These are phyloP conservation scores for Helobdella robusta DNA, from an alignment of 2,888 invertebrate species.

Conservation along the genomic window DNA sequence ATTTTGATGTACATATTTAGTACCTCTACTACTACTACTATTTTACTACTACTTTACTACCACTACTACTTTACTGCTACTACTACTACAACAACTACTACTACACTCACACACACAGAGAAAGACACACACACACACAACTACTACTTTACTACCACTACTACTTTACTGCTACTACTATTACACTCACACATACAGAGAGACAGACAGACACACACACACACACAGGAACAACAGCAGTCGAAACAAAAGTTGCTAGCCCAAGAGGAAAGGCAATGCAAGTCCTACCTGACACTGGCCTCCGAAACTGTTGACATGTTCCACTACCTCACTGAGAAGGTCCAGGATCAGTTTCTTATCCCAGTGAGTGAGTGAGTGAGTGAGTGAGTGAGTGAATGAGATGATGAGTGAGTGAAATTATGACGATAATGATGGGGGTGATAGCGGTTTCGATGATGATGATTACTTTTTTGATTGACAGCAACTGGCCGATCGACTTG, in stretches of 20 bases:
- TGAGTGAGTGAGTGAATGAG: background rate
- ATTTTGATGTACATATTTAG: too few relatives aligned
- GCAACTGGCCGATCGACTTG: constrained; percentile 82
- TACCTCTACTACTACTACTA: too few relatives aligned
- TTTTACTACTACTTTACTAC: too few relatives aligned
- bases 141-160: too few relatives aligned
- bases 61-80: background rate
- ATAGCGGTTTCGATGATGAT: background rate
- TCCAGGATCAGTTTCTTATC: constrained; percentile 84
- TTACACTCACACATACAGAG: too few relatives aligned
- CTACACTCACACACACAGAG: too few relatives aligned
- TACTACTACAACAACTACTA: too few relatives aligned
- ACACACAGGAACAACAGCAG: constrained; percentile 45
- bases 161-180: background rate
- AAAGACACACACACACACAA: too few relatives aligned
- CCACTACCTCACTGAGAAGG: constrained; percentile 80
- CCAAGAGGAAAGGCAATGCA: constrained; percentile 47
- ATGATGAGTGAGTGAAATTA: background rate
- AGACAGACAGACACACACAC: too few relatives aligned
- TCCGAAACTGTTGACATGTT: constrained; percentile 96
- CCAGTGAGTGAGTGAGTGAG: constrained; percentile 52
- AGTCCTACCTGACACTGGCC: constrained; percentile 77
- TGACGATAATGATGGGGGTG: background rate
- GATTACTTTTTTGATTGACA: constrained; percentile 30
- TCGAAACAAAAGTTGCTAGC: constrained; percentile 48